phyloP scores from a whole-genome alignment of 1,140 invertebrate genomes.

The Nephotettix cincticeps region DNA sequence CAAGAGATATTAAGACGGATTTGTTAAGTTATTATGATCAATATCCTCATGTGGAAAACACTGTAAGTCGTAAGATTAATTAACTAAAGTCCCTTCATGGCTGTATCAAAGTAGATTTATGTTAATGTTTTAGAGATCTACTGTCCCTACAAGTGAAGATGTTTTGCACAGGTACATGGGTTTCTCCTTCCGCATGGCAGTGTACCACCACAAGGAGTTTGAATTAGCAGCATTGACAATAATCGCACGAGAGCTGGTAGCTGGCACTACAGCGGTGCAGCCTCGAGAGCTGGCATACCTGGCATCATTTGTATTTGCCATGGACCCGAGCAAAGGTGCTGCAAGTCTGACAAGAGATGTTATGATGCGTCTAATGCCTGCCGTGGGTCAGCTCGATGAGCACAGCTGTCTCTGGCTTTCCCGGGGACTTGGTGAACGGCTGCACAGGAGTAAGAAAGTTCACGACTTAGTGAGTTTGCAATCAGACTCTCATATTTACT shows the following conservation, averaged over 20 bases:
- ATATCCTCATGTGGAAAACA: no score
- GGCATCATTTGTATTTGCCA: not conserved
- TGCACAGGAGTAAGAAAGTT: no score
- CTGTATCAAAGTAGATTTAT: no score
- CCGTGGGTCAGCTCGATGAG: not conserved
- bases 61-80: no score
- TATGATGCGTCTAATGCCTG: not conserved
- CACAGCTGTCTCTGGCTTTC: not conserved
- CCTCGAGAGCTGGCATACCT: not conserved
- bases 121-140: no score
- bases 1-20: no score
- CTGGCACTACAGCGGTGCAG: not conserved
- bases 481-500: no score
- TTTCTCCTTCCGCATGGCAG: not conserved
- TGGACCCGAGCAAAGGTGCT: not conserved
- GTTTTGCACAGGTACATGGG: not conserved
- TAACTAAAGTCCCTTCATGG: no score
- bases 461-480: no score
- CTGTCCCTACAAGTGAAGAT: no score
- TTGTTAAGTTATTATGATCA: no score
- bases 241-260: not conserved
- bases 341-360: not conserved
- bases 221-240: not conserved
- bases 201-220: not conserved
- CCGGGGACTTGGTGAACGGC: not conserved